These are phyloP conservation scores for Melipona bicolor DNA, from an alignment of 2,888 invertebrate species.

Conservation along the genomic window DNA sequence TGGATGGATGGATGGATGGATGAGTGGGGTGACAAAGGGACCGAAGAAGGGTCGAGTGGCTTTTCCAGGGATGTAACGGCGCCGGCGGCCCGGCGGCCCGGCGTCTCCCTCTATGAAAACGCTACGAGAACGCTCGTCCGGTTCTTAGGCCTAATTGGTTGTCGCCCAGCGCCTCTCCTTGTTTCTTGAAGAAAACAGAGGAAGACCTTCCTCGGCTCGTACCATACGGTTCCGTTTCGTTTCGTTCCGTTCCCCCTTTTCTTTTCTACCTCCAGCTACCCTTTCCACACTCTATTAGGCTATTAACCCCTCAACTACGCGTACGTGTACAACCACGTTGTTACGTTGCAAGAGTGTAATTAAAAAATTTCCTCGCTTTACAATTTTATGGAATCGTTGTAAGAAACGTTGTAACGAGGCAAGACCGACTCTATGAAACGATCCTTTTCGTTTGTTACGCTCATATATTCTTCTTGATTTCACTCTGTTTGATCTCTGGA, in stretches of 20 bases:
- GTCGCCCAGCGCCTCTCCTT: conserved; percentile 81
- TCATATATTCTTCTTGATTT: no score
- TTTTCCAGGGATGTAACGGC: conserved; percentile 32
- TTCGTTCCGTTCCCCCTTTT: no score
- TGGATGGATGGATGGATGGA: no score
- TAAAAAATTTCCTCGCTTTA: no score
- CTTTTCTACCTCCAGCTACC: conserved; percentile 12
- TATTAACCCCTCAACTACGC: not conserved
- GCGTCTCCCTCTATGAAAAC: not conserved
- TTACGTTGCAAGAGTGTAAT: no score
- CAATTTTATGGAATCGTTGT: no score
- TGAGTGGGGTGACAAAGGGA: not conserved
- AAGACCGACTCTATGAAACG: no score
- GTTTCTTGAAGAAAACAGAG: conserved; percentile 58
- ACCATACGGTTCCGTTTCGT: conserved; percentile 53
- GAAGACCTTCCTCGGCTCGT: conserved; percentile 61
- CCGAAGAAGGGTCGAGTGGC: conserved; percentile 7
- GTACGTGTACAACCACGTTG: no score
- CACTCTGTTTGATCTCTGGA: no score
- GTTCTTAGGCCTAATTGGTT: conserved; percentile 84
- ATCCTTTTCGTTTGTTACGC: no score
- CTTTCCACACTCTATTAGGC: conserved; percentile 4
- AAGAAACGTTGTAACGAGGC: no score
- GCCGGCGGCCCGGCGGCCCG: conserved; percentile 7
- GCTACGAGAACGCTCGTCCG: conserved; percentile 63